Evolutionary conservation across 2,113 vertebrate species (phyloP).

Genomic region (Clupea harengus): DNA sequence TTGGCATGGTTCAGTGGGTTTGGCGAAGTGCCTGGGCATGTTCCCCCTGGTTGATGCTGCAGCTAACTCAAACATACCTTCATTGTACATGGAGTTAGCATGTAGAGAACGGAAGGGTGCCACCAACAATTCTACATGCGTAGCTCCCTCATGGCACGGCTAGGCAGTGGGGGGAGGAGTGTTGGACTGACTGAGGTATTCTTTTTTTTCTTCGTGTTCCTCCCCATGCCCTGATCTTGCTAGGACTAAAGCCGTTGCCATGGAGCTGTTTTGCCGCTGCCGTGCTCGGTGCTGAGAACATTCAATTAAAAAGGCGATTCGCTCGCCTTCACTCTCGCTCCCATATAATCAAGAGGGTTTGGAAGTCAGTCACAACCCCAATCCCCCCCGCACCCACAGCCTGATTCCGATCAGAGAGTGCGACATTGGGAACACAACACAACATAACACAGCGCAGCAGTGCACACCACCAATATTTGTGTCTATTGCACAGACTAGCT

Average conservation of each 20-base stretch:
- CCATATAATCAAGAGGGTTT: constrained; percentile 3
- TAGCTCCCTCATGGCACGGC: neutral
- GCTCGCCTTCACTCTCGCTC: neutral
- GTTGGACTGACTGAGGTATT: neutral
- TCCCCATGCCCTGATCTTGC: neutral
- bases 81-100: neutral
- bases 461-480: neutral
- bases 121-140: neutral
- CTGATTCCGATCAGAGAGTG: neutral
- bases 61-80: neutral
- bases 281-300: neutral
- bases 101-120: neutral
- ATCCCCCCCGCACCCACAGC: neutral
- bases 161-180: neutral
- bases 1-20: neutral
- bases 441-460: neutral
- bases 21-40: neutral
- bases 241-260: neutral
- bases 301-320: constrained; percentile 7
- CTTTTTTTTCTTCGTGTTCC: neutral
- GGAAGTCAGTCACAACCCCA: neutral
- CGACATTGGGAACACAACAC: neutral
- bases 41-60: neutral
- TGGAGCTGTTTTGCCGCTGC: constrained; percentile 1
- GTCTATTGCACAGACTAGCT: neutral